Conservation (phyloP, 1,140 invertebrate species). For the Cydia amplana region DNA sequence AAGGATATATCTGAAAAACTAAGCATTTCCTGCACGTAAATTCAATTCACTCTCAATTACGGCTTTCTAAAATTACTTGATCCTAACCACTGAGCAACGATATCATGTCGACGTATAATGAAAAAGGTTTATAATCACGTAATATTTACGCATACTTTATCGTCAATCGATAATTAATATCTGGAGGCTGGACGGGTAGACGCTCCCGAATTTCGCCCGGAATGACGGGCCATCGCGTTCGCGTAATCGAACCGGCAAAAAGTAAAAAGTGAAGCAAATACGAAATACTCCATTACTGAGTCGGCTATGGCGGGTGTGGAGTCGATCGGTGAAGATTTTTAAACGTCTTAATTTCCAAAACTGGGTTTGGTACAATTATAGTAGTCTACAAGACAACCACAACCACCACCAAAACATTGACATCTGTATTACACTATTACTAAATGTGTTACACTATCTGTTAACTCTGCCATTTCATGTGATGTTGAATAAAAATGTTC, state of each 20-base stretch:
- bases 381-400: too few species aligned
- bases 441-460: too few species aligned
- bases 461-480: too few species aligned
- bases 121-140: constrained; percentile 37
- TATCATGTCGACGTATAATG: constrained; percentile 17
- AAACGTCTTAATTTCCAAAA: not conserved
- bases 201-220: constrained; percentile 77
- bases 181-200: constrained; percentile 68
- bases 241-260: constrained; percentile 77
- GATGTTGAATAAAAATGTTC: too few species aligned
- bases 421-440: too few species aligned
- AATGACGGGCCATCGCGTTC: constrained; percentile 76
- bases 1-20: too few species aligned
- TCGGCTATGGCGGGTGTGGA: constrained; percentile 51
- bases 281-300: constrained; percentile 77
- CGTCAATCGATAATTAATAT: constrained; percentile 79
- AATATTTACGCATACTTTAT: constrained; percentile 76
- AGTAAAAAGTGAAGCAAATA: constrained; percentile 79
- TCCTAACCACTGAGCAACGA: constrained; percentile 26
- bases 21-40: not conserved
- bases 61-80: constrained; percentile 29
- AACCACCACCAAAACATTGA: too few species aligned
- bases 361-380: not conserved
- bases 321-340: constrained; percentile 35
- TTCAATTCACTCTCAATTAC: constrained; percentile 1